These are phyloP conservation scores for Montipora efflorescens DNA, from an alignment of 64 coral and sea anemone genomes.

Conservation along the genomic window DNA sequence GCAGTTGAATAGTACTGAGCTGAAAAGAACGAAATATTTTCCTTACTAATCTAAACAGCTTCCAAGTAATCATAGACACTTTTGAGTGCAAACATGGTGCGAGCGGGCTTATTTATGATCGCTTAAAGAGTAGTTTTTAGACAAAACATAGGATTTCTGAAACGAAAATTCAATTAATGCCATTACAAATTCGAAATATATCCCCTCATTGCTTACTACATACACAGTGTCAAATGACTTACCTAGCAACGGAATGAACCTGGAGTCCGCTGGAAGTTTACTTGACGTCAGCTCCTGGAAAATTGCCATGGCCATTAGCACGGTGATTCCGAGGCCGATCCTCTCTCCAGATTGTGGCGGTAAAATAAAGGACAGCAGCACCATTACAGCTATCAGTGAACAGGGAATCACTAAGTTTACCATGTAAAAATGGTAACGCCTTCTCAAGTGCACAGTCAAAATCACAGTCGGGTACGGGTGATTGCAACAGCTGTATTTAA, in stretches of 20 bases:
- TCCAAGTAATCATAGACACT: no score
- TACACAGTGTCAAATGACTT: neutral
- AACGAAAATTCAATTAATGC: no score
- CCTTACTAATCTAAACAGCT: no score
- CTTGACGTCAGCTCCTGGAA: conserved; percentile 92
- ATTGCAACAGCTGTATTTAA: conserved; percentile 72
- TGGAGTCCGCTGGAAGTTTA: conserved; percentile 86
- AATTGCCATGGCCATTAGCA: conserved; percentile 95
- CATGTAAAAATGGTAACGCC: conserved; percentile 89
- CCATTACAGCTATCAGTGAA: conserved; percentile 88
- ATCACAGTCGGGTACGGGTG: conserved; percentile 74
- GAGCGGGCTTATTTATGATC: no score
- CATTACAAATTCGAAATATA: neutral
- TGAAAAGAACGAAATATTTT: conserved; percentile 12
- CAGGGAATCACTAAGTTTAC: conserved; percentile 91
- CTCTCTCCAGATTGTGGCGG: conserved; percentile 89
- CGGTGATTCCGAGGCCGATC: conserved; percentile 89
- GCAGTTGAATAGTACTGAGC: conserved; percentile 90
- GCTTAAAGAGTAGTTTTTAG: neutral
- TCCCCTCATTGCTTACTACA: neutral
- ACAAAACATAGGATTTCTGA: no score
- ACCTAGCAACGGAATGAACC: conserved; percentile 80
- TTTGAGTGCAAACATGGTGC: no score
- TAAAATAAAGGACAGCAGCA: conserved; percentile 83
- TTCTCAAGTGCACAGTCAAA: conserved; percentile 57